phyloP scores from a whole-genome alignment of 2,113 vertebrate species.

The Stigmatopora argus region DNA sequence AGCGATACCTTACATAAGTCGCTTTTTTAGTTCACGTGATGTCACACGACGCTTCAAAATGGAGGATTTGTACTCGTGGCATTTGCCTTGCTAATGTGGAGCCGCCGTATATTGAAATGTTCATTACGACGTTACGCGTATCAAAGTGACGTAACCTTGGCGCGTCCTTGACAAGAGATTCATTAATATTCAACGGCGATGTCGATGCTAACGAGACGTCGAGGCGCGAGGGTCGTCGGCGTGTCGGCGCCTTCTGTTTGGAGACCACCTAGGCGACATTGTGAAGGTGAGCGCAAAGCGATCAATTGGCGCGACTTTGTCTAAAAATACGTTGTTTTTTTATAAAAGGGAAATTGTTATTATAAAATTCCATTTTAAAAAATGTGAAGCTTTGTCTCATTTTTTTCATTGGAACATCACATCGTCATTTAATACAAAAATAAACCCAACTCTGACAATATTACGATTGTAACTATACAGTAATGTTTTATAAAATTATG shows the following conservation, averaged over 20 bases:
- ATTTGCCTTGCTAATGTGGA: constrained; percentile 68
- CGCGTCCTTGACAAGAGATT: constrained; percentile 59
- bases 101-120: constrained; percentile 61
- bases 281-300: not conserved
- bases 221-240: constrained; percentile 39
- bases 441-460: too few relatives aligned
- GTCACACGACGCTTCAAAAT: not conserved
- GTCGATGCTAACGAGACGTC: constrained; percentile 48
- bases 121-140: constrained; percentile 45
- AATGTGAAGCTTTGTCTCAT: too few relatives aligned
- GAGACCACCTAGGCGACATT: not conserved
- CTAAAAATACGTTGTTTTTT: not conserved
- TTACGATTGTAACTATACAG: too few relatives aligned
- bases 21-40: not conserved
- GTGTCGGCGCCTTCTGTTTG: constrained; percentile 12
- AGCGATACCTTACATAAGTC: not conserved
- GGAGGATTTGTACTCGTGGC: constrained; percentile 2
- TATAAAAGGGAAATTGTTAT: not conserved
- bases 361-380: too few relatives aligned
- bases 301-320: not conserved
- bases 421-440: too few relatives aligned
- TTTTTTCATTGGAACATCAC: too few relatives aligned
- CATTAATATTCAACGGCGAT: constrained; percentile 62
- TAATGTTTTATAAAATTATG: too few relatives aligned
- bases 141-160: constrained; percentile 62